Conservation (phyloP, 2,113 vertebrate species). For the Vidua chalybeata region DNA sequence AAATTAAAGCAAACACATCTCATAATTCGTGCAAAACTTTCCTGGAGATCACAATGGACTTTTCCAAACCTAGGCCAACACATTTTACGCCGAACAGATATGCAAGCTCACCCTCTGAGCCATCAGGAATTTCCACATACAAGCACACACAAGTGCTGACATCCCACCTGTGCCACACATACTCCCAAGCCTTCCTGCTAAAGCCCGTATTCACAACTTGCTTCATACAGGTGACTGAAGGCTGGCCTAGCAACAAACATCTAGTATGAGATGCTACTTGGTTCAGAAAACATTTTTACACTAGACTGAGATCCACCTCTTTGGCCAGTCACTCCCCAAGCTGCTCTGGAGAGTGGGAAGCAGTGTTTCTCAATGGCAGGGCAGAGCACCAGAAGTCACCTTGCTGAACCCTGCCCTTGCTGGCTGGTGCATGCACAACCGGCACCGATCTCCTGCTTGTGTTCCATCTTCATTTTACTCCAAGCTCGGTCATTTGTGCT, state of each 20-base stretch:
- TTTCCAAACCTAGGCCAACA: not conserved
- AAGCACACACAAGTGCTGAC: not conserved
- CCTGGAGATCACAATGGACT: not conserved
- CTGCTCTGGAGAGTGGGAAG: not conserved
- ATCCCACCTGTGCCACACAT: not conserved
- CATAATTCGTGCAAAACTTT: not conserved
- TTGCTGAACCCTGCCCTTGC: not conserved
- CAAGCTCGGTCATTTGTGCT: slow-evolving; percentile 68
- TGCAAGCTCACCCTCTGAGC: not conserved
- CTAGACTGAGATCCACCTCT: not conserved
- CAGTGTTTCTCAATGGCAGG: not conserved
- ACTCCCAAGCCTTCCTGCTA: not conserved
- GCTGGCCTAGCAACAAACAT: not conserved
- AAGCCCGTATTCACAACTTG: not conserved
- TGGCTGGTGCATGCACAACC: not conserved
- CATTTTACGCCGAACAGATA: fast-evolving
- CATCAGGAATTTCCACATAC: not conserved
- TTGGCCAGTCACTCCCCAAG: not conserved
- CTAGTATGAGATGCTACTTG: not conserved
- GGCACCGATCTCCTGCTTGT: not conserved
- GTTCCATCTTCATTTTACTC: slow-evolving; percentile 61
- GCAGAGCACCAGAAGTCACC: not conserved
- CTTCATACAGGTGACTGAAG: not conserved
- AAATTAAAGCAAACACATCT: not conserved
- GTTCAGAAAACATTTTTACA: not conserved